Conservation (phyloP, 2,113 vertebrate genomes). For the Rhinichthys klamathensis region DNA sequence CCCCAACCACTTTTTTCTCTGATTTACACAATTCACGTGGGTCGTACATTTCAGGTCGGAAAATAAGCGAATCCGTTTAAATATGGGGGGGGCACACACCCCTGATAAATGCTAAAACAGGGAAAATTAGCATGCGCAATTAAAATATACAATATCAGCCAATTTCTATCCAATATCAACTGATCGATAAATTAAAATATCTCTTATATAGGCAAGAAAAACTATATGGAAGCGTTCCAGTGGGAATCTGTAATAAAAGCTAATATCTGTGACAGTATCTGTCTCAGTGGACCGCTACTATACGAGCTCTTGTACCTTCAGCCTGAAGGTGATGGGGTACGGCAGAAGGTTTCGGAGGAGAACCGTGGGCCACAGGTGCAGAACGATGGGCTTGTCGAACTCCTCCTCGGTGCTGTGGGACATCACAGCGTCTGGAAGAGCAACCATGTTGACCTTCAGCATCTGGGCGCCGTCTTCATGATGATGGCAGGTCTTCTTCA, state of each 20-base stretch:
- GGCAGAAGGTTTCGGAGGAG: slow-evolving; percentile 92
- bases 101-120: neutral
- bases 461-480: slow-evolving; percentile 68
- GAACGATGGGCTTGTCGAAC: slow-evolving; percentile 88
- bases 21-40: no score
- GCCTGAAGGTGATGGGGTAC: slow-evolving; percentile 84
- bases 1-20: no score
- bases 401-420: slow-evolving; percentile 81
- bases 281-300: neutral
- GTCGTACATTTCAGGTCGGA: no score
- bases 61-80: no score
- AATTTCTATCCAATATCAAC: neutral
- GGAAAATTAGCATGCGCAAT: neutral
- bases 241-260: neutral
- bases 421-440: slow-evolving; percentile 82
- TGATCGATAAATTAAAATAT: neutral
- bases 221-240: neutral
- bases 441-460: slow-evolving; percentile 87
- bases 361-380: slow-evolving; percentile 93
- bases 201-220: neutral
- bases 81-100: no score
- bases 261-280: neutral
- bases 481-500: slow-evolving; percentile 82
- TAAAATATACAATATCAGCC: neutral
- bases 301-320: slow-evolving; percentile 72